A percentile compares a stretch with the other conserved stretches of the same genome.
Conservation (phyloP, 2,797 vertebrate species). For the Syngnathus rostellatus region DNA sequence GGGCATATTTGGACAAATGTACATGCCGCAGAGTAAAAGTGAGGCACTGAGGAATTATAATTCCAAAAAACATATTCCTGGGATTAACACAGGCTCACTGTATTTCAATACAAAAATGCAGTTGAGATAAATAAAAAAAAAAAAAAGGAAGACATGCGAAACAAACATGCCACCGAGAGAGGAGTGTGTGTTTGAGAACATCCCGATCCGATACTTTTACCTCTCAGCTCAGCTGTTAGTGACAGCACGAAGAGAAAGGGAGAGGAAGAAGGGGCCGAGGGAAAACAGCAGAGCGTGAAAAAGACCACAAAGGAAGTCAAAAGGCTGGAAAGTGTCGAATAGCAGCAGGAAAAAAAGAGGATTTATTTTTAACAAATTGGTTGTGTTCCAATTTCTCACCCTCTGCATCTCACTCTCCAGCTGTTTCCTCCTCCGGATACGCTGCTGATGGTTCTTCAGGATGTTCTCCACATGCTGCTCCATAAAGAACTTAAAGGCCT, state of each 20-base stretch:
- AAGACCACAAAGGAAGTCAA: slow-evolving; percentile 13
- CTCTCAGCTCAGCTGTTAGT: slow-evolving; percentile 90
- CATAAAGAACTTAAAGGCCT: slow-evolving; percentile 99
- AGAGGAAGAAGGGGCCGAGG: slow-evolving; percentile 64
- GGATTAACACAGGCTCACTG: neutral
- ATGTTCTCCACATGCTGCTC: slow-evolving; percentile 98
- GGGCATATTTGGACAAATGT: too few relatives aligned
- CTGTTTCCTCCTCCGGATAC: slow-evolving; percentile 89
- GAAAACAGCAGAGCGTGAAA: slow-evolving; percentile 57
- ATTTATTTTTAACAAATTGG: neutral
- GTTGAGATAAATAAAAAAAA: neutral
- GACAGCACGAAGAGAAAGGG: slow-evolving; percentile 77
- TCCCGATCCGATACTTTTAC: slow-evolving; percentile 68
- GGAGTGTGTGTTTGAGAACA: slow-evolving; percentile 57
- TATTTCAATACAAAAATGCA: neutral
- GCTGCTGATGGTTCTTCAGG: slow-evolving; percentile 91
- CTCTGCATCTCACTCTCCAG: slow-evolving; percentile 97
- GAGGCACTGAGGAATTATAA: too few relatives aligned
- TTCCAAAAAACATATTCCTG: neutral
- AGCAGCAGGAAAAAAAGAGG: neutral
- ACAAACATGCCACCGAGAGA: slow-evolving; percentile 54
- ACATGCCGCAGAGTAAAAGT: too few relatives aligned
- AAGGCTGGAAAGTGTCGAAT: slow-evolving; percentile 7
- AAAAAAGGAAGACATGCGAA: slow-evolving; percentile 5
- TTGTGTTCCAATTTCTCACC: slow-evolving; percentile 67